phyloP scores from a whole-genome alignment of 2,888 invertebrate species.

The Diadromus collaris region DNA sequence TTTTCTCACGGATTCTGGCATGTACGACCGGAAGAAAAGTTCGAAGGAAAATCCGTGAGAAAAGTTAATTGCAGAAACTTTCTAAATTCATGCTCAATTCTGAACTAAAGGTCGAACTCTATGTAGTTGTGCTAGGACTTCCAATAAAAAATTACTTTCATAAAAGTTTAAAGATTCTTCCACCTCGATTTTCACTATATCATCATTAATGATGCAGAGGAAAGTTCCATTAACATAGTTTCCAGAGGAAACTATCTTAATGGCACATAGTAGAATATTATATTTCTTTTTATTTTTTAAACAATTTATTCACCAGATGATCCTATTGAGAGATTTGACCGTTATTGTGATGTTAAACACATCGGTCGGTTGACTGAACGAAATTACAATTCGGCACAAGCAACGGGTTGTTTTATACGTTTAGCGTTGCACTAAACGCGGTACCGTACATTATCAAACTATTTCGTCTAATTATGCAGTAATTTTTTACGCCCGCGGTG shows the following conservation, averaged over 20 bases:
- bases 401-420: constrained; percentile 17
- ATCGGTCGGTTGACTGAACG: constrained; percentile 45
- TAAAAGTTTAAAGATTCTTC: too few relatives aligned
- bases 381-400: constrained; percentile 44
- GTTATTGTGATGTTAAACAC: constrained; percentile 48
- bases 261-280: constrained; percentile 4
- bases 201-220: too few relatives aligned
- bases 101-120: too few relatives aligned
- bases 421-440: constrained; percentile 18
- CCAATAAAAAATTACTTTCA: too few relatives aligned
- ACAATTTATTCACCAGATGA: constrained; percentile 8
- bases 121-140: too few relatives aligned
- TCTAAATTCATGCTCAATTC: too few relatives aligned
- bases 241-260: neutral
- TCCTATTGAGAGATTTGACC: constrained; percentile 33
- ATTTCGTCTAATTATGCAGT: constrained; percentile 61
- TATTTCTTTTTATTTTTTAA: neutral
- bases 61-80: too few relatives aligned
- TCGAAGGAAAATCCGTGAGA: too few relatives aligned
- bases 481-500: constrained; percentile 80
- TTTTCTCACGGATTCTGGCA: too few relatives aligned
- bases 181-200: too few relatives aligned
- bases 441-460: constrained; percentile 52
- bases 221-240: too few relatives aligned
- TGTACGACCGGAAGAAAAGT: too few relatives aligned